Percentiles rank a stretch among this genome's conserved stretches.
Conservation (phyloP, 1,140 invertebrate genomes). For the Zaprionus tsacasi region DNA sequence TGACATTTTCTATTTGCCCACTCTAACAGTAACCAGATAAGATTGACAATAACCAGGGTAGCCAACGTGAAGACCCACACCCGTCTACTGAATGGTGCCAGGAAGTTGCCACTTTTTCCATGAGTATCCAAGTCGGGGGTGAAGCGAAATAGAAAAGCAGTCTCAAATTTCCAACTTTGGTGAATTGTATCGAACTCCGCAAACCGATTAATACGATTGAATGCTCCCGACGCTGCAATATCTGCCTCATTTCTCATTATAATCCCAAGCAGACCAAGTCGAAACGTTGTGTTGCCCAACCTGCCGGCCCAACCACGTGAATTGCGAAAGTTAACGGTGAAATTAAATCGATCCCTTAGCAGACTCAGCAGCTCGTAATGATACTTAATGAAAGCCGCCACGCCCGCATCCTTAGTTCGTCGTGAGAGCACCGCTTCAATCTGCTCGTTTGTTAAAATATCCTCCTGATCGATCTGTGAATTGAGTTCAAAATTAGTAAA, state of each 20-base stretch:
- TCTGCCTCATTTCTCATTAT: constrained; percentile 76
- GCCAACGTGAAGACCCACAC: constrained; percentile 63
- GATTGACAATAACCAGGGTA: constrained; percentile 45
- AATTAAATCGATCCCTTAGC: constrained; percentile 70
- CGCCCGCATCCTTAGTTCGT: constrained; percentile 63
- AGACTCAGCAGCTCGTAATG: constrained; percentile 68
- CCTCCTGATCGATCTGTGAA: constrained; percentile 70
- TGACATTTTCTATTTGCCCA: constrained; percentile 29
- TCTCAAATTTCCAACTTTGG: constrained; percentile 80
- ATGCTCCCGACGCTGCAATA: constrained; percentile 72
- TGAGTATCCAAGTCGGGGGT: constrained; percentile 69
- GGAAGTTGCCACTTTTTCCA: constrained; percentile 68
- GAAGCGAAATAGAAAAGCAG: constrained; percentile 74
- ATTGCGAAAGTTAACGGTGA: constrained; percentile 75
- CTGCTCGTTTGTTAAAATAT: constrained; percentile 65
- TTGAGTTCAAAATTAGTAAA: background rate
- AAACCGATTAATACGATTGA: constrained; percentile 75
- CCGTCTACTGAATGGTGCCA: constrained; percentile 65
- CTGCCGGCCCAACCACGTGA: constrained; percentile 80
- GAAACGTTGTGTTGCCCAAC: constrained; percentile 67
- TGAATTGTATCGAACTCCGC: constrained; percentile 78
- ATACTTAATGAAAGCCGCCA: constrained; percentile 77
- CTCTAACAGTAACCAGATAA: constrained; percentile 63
- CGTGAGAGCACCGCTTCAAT: constrained; percentile 62
- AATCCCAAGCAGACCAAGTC: constrained; percentile 71